Conservation (phyloP, 2,113 vertebrate genomes). For the Cnemophilus loriae region DNA sequence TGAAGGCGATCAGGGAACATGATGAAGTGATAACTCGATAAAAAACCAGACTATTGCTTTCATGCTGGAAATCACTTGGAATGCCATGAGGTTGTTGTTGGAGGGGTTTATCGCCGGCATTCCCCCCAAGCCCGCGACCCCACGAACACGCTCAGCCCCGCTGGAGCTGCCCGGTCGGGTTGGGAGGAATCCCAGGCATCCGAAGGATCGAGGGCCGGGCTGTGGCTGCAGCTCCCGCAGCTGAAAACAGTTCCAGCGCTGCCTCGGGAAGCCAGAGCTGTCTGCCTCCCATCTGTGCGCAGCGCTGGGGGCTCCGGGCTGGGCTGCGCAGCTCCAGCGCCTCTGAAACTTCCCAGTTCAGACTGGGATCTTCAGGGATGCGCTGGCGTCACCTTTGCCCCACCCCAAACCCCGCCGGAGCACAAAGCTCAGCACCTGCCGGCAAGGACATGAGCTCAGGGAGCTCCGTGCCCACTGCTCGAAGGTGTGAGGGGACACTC, state of each 20-base stretch:
- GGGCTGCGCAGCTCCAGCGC: background rate
- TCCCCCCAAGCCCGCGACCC: background rate
- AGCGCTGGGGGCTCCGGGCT: background rate
- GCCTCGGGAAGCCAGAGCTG: background rate
- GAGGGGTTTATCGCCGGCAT: background rate
- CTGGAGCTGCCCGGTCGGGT: background rate
- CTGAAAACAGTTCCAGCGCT: background rate
- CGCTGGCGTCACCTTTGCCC: rapidly evolving
- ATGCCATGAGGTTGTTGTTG: background rate
- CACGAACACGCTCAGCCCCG: background rate
- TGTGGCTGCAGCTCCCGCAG: background rate
- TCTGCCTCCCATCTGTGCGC: background rate
- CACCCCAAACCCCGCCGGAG: rapidly evolving
- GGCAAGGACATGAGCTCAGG: rapidly evolving
- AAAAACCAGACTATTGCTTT: background rate
- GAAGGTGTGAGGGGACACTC: background rate
- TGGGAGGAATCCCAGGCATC: background rate
- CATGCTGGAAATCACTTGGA: background rate
- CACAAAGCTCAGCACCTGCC: background rate
- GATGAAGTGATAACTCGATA: conserved; percentile 43
- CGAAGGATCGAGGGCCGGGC: rapidly evolving
- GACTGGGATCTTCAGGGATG: background rate
- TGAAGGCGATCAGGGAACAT: background rate
- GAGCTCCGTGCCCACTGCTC: background rate
- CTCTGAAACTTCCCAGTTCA: rapidly evolving